Evolutionary conservation across 1,140 invertebrate species (phyloP).

Genomic region (Drosophila oshimai): DNA sequence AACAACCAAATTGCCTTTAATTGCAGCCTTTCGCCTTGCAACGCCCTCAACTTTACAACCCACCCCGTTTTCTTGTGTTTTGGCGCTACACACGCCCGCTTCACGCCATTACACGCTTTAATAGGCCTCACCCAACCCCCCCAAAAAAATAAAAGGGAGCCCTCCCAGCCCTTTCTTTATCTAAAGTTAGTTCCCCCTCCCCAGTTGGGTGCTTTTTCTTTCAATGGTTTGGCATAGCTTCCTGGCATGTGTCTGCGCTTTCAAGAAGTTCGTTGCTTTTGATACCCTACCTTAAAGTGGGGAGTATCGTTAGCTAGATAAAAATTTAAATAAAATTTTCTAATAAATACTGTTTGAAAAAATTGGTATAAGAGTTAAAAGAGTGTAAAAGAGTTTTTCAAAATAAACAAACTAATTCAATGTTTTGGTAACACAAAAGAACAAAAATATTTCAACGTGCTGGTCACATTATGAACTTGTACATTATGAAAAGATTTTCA

Average conservation of each 20-base stretch:
- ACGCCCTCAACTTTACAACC: constrained; percentile 42
- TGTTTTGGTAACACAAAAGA: too few species aligned
- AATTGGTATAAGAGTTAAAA: background rate
- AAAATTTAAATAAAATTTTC: too few species aligned
- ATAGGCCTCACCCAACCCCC: constrained; percentile 51
- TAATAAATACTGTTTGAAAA: too few species aligned
- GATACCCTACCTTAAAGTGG: background rate
- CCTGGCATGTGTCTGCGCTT: constrained; percentile 64
- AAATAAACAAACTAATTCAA: too few species aligned
- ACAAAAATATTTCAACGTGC: too few species aligned
- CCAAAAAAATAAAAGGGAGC: constrained; percentile 1
- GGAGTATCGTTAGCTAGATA: background rate
- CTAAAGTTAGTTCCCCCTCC: constrained; percentile 1
- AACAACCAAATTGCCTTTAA: constrained; percentile 73
- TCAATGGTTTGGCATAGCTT: constrained; percentile 42
- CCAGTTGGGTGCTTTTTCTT: constrained; percentile 19
- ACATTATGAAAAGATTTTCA: too few species aligned
- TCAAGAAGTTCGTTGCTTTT: constrained; percentile 52
- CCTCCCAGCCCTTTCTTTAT: background rate
- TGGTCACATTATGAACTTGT: too few species aligned
- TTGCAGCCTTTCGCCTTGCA: constrained; percentile 63
- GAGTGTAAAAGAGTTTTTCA: too few species aligned
- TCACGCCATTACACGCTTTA: constrained; percentile 79
- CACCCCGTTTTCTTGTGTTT: constrained; percentile 33
- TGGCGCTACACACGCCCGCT: constrained; percentile 53